Percentiles rank a stretch among this genome's conserved stretches.
Evolutionary conservation across 2,888 invertebrate genomes (phyloP).

Genomic region (Muschampia plurimacula): DNA sequence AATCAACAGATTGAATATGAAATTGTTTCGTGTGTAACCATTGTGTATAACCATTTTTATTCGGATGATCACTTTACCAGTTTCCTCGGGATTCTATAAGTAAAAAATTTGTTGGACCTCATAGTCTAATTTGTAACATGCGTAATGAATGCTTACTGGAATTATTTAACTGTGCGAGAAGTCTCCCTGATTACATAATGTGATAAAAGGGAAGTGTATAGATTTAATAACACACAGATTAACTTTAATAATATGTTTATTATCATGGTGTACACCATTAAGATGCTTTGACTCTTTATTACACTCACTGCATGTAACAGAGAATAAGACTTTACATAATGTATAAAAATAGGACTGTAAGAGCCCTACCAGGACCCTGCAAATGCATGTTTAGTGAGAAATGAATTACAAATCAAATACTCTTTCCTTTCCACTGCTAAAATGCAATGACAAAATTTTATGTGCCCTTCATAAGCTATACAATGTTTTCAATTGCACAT

Average conservation of each 20-base stretch:
- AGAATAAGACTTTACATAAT: slow-evolving; percentile 83
- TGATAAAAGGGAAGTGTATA: not conserved
- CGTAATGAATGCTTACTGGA: too few relatives aligned
- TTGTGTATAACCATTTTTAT: too few relatives aligned
- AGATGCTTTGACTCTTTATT: slow-evolving; percentile 75
- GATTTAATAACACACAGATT: slow-evolving; percentile 37
- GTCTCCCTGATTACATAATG: not conserved
- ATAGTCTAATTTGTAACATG: too few relatives aligned
- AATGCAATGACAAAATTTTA: slow-evolving; percentile 78
- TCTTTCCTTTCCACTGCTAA: slow-evolving; percentile 75
- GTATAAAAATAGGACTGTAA: slow-evolving; percentile 85
- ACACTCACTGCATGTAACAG: slow-evolving; percentile 80
- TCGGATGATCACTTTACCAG: too few relatives aligned
- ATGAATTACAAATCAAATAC: slow-evolving; percentile 76
- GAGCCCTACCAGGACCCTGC: slow-evolving; percentile 72
- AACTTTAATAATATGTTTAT: slow-evolving; percentile 81
- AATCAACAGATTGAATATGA: too few relatives aligned
- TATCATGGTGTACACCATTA: slow-evolving; percentile 79
- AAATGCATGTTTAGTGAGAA: slow-evolving; percentile 82
- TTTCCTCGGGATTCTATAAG: too few relatives aligned
- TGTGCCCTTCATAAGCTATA: slow-evolving; percentile 71
- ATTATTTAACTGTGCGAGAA: too few relatives aligned
- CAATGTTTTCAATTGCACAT: slow-evolving; percentile 78
- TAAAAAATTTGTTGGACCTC: too few relatives aligned
- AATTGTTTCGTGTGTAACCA: too few relatives aligned